Conservation (phyloP, 1,140 invertebrate species). For the Leptinotarsa lineolata region DNA sequence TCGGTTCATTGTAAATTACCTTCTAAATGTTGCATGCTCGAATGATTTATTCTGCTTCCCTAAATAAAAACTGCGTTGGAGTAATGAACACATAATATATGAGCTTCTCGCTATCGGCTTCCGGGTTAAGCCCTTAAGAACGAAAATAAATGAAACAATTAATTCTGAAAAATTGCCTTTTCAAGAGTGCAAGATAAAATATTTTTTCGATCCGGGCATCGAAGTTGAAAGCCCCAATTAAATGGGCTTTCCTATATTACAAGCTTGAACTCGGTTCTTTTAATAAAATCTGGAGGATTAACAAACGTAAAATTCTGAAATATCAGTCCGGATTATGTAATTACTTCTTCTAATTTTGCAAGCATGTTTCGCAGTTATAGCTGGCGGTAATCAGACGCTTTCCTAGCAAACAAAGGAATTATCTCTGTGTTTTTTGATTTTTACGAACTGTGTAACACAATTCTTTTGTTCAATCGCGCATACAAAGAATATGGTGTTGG, state of each 20-base stretch:
- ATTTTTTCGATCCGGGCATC: conserved; percentile 7
- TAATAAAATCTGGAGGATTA: neutral
- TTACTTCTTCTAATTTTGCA: neutral
- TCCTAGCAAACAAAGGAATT: too few relatives aligned
- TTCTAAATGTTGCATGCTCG: neutral
- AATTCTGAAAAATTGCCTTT: conserved; percentile 18
- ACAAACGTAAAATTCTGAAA: neutral
- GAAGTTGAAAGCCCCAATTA: conserved; percentile 5
- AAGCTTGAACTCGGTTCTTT: neutral
- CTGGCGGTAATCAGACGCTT: too few relatives aligned
- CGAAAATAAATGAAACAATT: conserved; percentile 20
- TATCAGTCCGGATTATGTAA: neutral
- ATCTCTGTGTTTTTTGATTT: too few relatives aligned
- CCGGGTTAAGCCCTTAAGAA: conserved; percentile 1
- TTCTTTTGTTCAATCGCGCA: too few relatives aligned
- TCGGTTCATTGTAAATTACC: neutral
- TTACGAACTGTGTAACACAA: too few relatives aligned
- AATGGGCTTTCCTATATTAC: neutral
- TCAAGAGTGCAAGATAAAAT: conserved; percentile 7
- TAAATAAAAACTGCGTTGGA: neutral
- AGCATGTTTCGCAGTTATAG: too few relatives aligned
- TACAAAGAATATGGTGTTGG: too few relatives aligned
- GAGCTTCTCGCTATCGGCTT: conserved; percentile 7
- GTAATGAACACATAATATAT: conserved; percentile 20
- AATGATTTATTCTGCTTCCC: conserved; percentile 12